These are phyloP conservation scores for Drosophila micromelanica DNA, from an alignment of 1,140 invertebrate genomes.

Conservation along the genomic window DNA sequence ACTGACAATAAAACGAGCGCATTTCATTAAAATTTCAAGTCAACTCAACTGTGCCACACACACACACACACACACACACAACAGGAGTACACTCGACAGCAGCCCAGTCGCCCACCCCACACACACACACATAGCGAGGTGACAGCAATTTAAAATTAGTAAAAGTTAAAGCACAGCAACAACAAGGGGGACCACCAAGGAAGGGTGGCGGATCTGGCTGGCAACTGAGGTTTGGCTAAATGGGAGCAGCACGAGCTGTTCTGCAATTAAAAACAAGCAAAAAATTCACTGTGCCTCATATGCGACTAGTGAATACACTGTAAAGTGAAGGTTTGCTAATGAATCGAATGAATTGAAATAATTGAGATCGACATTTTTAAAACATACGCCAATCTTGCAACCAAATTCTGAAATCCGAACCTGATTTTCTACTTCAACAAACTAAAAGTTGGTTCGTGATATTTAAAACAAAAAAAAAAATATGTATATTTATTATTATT, in stretches of 20 bases:
- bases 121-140: constrained; percentile 1
- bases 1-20: constrained; percentile 53
- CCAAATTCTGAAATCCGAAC: no score
- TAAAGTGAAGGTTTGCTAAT: background rate
- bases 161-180: constrained; percentile 65
- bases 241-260: constrained; percentile 65
- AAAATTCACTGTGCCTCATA: background rate
- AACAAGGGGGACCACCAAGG: background rate
- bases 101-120: constrained; percentile 11
- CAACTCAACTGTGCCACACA: constrained; percentile 62
- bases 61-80: constrained; percentile 2
- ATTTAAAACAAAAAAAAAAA: no score
- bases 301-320: constrained; percentile 1
- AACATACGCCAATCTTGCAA: no score
- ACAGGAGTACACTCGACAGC: constrained; percentile 21
- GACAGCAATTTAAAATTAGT: constrained; percentile 77
- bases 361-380: background rate
- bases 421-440: no score
- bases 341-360: background rate
- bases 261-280: constrained; percentile 63
- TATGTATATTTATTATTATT: no score
- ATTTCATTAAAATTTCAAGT: constrained; percentile 80
- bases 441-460: no score
- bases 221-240: constrained; percentile 41
- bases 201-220: background rate